Base-by-base conservation (phyloP, 2,113 vertebrate genomes). In the Plecturocebus donacophilus region DNA sequence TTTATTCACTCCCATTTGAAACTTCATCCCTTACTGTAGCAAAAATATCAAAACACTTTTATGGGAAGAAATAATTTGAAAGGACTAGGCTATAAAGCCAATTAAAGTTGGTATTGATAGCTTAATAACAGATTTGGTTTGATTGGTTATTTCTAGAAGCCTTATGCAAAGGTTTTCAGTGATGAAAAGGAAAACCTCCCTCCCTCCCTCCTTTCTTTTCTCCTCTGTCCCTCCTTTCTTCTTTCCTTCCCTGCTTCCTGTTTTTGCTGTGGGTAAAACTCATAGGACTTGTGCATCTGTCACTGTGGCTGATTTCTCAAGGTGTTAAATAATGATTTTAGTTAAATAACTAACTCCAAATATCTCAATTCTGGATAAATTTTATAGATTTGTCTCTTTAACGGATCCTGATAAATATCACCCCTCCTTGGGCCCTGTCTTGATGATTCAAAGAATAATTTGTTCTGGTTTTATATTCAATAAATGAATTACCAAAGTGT, bases 391-490 rank as follows among this genome's bases (percentile, higher is more conserved):
- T 94, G n/a, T 64, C 47, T 64, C 49, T 84, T 80, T 61, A 88
- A 91, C 32, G 66, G 40, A 75, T 68, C 21, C 5, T 79, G 42
- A 90, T 56, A 87, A 93, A 75, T 47, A 70, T 27, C 66, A 64
- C 54, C 56, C 30, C 17, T 23, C 23, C 19, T 83, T 66, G 40
- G 49, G 32, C 8, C 27, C 75, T 91, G 73, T 38, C 25, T 47
- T 85, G 8, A 83, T 85, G 83, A 21, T 61, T 92, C 66, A 91
- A 38, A 89, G 47, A 96, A 77, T 70, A 93, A 95, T 80, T 87
- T 96, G 47, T 89, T 95, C 93, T 76, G 38, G n/a, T 14, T 96
- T 95, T 92, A 92, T 75, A 58, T 10, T 94, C 35, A 94, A 82
- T 86, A 96, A 91, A 79, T 81, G 54, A 92, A 47, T 80, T 76